Conservation (phyloP, 2,888 invertebrate species). For the Erynnis tages region DNA sequence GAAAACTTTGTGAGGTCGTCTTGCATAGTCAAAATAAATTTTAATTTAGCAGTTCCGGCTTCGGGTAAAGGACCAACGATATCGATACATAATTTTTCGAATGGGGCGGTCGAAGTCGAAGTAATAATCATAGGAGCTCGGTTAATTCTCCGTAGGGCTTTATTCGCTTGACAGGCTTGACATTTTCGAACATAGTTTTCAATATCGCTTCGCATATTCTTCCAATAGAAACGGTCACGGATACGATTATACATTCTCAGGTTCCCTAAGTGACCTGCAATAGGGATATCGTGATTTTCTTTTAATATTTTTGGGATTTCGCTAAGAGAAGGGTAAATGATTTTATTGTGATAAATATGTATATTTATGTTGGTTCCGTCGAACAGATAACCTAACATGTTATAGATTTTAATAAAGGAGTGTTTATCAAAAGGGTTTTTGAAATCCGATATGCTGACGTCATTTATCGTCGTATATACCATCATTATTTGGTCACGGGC, state of each 20-base stretch:
- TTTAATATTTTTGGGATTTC: slow-evolving; percentile 18
- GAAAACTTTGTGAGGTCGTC: slow-evolving; percentile 26
- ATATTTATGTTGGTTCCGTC: slow-evolving; percentile 30
- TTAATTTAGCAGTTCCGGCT: slow-evolving; percentile 31
- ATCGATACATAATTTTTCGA: slow-evolving; percentile 33
- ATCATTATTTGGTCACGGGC: neutral
- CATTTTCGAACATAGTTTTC: slow-evolving; percentile 35
- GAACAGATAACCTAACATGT: slow-evolving; percentile 30
- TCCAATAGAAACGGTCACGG: slow-evolving; percentile 35
- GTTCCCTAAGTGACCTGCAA: slow-evolving; percentile 33
- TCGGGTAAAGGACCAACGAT: slow-evolving; percentile 37
- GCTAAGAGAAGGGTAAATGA: neutral
- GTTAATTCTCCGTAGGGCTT: slow-evolving; percentile 31
- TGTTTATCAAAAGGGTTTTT: slow-evolving; percentile 28
- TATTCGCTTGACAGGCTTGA: slow-evolving; percentile 32
- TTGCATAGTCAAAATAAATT: slow-evolving; percentile 33
- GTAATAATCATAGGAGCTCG: slow-evolving; percentile 39
- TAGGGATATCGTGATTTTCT: slow-evolving; percentile 29
- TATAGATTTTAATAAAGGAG: slow-evolving; percentile 31
- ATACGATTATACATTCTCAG: slow-evolving; percentile 31
- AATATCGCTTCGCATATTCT: slow-evolving; percentile 34
- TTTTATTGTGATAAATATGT: slow-evolving; percentile 31
- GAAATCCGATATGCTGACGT: slow-evolving; percentile 19
- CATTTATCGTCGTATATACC: neutral
- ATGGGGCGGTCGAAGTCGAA: slow-evolving; percentile 33